These are phyloP conservation scores for Leucoraja ocellata DNA, from an alignment of 2,797 vertebrate genomes.

Conservation along the genomic window DNA sequence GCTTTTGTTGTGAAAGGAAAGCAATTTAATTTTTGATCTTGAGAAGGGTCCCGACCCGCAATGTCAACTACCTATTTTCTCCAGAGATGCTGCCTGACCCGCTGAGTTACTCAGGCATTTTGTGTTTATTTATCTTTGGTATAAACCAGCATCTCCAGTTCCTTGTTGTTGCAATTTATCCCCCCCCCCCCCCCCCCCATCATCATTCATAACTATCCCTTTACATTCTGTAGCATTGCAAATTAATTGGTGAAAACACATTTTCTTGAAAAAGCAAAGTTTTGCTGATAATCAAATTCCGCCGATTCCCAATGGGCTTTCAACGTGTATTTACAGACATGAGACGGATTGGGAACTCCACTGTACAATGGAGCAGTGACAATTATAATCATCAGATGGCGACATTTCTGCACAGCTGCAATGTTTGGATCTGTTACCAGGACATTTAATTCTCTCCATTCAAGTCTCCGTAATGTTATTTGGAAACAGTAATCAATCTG, in stretches of 20 bases:
- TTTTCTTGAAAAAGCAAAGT: neutral
- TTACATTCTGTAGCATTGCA: neutral
- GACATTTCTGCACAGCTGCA: neutral
- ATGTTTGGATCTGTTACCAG: neutral
- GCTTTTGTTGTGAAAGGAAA: no score
- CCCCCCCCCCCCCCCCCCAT: no score
- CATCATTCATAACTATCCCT: neutral
- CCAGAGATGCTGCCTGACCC: no score
- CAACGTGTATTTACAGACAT: neutral
- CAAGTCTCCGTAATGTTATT: neutral
- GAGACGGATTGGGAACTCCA: neutral
- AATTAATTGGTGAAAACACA: neutral
- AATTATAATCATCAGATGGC: neutral
- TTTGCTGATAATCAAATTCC: neutral
- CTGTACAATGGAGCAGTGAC: neutral
- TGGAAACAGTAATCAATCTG: neutral
- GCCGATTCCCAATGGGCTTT: neutral
- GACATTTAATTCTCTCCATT: neutral
- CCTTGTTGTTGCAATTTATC: no score
- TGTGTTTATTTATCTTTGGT: no score
- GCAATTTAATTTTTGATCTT: no score
- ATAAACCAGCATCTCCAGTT: no score
- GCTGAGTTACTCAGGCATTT: no score
- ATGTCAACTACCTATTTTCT: no score
- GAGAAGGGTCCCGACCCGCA: no score